Base-by-base conservation (phyloP, 2,797 vertebrate genomes). In the Amazona ochrocephala region DNA sequence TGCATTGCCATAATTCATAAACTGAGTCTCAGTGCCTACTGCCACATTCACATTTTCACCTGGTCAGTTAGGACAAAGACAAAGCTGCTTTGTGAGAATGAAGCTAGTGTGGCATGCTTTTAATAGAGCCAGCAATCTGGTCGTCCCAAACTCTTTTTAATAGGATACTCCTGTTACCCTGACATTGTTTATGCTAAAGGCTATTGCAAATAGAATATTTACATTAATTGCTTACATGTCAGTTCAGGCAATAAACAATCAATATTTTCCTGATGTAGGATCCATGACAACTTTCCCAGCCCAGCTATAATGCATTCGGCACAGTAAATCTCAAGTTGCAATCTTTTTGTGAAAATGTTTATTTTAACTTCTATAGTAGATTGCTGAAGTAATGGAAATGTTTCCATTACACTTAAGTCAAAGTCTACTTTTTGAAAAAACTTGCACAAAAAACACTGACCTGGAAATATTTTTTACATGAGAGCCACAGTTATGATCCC, bases 301-400 rank as follows among this genome's bases (percentile, higher is more conserved):
- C 26, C 45, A 41, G 20, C 68, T 88, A 44, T 62, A n/a, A 64
- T 32, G 23, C 39, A 39, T 87, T 83, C 67, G 91, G 51, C 37
- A 50, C 23, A 68, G 51, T 53, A 80, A 89, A 87, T 87, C 68
- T 86, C 39, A 56, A 80, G 44, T 75, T 93, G 67, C 48, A 84
- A 92, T 87, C 86, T 95, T 70, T 89, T 71, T 2, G 30, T 77
- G 87, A 67, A 90, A 93, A 76, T 90, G 70, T 93, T 94, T 94
- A 77, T 86, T 89, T 95, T 94, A 94, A 92, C 81, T 89, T 94
- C 82, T 92, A 37, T 22, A 80, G 67, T 53, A 66, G 45, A 66
- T 62, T 80, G 56, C 85, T 95, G 90, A 93, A 94, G 84, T 94
- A 8, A 93, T 39, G 76, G 89, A 95, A 96, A 94, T 94, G 45